Evolutionary conservation across 2,113 vertebrate genomes (phyloP).

Genomic region (Andinoacara biseriatus): DNA sequence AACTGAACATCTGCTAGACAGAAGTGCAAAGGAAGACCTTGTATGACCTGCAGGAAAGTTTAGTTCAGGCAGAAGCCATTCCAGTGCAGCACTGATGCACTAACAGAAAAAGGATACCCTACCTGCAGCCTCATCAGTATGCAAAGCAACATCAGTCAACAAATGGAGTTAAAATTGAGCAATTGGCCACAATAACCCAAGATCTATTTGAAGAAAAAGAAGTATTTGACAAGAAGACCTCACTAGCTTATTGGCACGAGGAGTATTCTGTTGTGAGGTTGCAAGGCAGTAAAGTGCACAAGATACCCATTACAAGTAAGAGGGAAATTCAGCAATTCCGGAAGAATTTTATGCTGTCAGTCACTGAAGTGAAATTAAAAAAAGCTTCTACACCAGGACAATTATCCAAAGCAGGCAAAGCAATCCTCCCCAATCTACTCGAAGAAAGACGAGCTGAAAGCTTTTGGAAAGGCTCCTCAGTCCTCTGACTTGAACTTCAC

Average conservation of each 20-base stretch:
- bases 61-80: not conserved
- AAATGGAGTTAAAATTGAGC: not conserved
- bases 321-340: not conserved
- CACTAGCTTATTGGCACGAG: too few species aligned
- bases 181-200: not conserved
- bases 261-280: not conserved
- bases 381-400: not conserved
- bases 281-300: not conserved
- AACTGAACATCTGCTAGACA: not conserved
- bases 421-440: not conserved
- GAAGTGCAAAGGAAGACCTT: not conserved
- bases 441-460: not conserved
- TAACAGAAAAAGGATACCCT: not conserved
- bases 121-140: not conserved
- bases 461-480: not conserved
- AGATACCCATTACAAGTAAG: not conserved
- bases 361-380: not conserved
- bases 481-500: not conserved
- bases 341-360: not conserved
- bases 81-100: not conserved
- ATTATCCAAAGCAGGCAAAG: not conserved
- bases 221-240: not conserved
- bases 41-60: not conserved
- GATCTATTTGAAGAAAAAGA: not conserved
- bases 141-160: not conserved